These are phyloP conservation scores for Lineus longissimus DNA, from an alignment of 1,140 invertebrate species.

Conservation along the genomic window DNA sequence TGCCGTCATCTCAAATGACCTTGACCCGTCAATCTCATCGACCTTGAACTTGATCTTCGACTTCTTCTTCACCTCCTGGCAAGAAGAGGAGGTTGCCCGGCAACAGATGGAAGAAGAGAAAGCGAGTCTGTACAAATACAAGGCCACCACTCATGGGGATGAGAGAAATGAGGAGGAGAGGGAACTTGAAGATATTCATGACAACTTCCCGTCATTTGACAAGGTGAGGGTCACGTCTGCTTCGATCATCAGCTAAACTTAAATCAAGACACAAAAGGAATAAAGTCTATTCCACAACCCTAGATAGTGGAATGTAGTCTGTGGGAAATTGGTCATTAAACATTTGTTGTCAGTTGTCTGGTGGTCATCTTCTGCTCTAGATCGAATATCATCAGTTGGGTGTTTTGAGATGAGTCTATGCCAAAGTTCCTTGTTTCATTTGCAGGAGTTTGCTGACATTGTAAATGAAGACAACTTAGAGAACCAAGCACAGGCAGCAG, in stretches of 20 bases:
- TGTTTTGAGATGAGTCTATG: neutral
- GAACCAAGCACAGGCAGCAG: constrained; percentile 57
- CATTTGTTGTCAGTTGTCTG: no score
- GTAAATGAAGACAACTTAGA: constrained; percentile 42
- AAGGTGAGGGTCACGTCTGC: constrained; percentile 53
- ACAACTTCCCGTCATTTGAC: constrained; percentile 73
- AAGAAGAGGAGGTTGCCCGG: constrained; percentile 67
- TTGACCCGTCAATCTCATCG: constrained; percentile 24
- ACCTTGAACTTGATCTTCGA: constrained; percentile 32
- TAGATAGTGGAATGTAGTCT: no score
- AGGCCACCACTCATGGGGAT: constrained; percentile 52
- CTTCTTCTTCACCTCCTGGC: constrained; percentile 65
- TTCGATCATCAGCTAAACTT: no score
- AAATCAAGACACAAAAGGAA: no score
- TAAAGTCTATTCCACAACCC: neutral
- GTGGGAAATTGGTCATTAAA: no score
- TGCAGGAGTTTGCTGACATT: constrained; percentile 51
- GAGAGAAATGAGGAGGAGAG: constrained; percentile 69
- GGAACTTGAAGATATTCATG: constrained; percentile 65
- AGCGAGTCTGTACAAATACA: constrained; percentile 77
- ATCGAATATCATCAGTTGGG: no score
- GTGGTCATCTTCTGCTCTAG: no score
- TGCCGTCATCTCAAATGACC: constrained; percentile 23
- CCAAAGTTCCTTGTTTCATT: constrained; percentile 3
- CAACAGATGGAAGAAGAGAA: constrained; percentile 68